phyloP scores from a whole-genome alignment of 53 echinoderm and acorn worm genomes.

The Hippasteria phrygiana region DNA sequence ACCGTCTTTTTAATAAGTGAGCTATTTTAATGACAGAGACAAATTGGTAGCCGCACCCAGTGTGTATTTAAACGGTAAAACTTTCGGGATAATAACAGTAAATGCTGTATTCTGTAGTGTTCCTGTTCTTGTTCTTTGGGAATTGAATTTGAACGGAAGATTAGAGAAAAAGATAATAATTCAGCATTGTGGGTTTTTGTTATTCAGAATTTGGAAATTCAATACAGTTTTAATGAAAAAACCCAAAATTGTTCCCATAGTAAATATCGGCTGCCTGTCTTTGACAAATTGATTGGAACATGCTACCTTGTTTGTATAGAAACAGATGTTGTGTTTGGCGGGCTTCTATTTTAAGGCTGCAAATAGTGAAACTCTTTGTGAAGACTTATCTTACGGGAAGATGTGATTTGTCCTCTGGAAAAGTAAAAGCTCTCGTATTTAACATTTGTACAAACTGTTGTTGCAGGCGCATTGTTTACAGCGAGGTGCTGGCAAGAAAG shows the following conservation, averaged over 20 bases:
- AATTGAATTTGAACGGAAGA: neutral
- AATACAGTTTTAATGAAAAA: neutral
- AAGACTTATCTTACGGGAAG: neutral
- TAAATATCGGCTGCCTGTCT: conserved; percentile 19
- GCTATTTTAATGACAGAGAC: neutral
- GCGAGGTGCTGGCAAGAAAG: too few species aligned
- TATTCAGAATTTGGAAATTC: neutral
- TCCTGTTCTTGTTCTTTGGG: neutral
- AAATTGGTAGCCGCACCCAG: too few species aligned
- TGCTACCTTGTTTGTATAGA: neutral
- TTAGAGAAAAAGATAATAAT: neutral
- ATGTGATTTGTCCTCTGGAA: neutral
- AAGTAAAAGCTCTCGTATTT: neutral
- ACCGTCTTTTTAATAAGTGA: conserved; percentile 8
- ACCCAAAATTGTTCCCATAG: neutral
- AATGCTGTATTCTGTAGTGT: neutral
- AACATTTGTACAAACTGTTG: too few species aligned
- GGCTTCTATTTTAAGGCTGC: neutral
- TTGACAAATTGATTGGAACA: conserved; percentile 11
- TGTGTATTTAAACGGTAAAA: too few species aligned
- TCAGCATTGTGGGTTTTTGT: neutral
- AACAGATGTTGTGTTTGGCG: conserved; percentile 11
- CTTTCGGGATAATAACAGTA: too few species aligned
- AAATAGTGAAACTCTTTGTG: too few species aligned
- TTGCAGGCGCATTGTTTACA: too few species aligned